A percentile compares a stretch with the other conserved stretches of the same genome.
These are phyloP conservation scores for Protonibea diacanthus DNA, from an alignment of 2,797 vertebrate genomes.

Conservation along the genomic window DNA sequence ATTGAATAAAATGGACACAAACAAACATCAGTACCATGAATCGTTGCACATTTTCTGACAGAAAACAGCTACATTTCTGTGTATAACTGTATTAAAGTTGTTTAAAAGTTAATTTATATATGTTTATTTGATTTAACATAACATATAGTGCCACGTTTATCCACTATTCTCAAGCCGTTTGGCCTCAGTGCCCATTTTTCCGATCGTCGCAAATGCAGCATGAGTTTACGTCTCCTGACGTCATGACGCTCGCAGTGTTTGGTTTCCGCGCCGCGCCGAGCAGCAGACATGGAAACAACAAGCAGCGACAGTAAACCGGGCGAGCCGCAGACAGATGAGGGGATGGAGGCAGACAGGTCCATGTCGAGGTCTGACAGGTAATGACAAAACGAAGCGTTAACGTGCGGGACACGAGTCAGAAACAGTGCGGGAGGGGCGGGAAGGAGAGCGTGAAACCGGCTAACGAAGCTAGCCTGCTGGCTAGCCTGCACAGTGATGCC, in stretches of 20 bases:
- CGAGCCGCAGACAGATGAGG: conserved; percentile 54
- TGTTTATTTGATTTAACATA: not conserved
- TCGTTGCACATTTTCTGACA: not conserved
- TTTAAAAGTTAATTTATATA: too few relatives aligned
- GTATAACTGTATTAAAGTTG: not conserved
- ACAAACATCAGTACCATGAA: not conserved
- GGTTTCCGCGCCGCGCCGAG: conserved; percentile 60
- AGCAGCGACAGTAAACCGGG: conserved; percentile 43
- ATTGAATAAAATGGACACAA: not conserved
- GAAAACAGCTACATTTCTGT: not conserved
- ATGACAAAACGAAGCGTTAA: fast-evolving
- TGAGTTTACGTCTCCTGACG: conserved; percentile 33
- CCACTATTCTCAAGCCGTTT: too few relatives aligned
- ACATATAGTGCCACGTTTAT: not conserved
- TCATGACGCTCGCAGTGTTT: conserved; percentile 63
- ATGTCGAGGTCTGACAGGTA: conserved; percentile 82
- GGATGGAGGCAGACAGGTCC: conserved; percentile 63
- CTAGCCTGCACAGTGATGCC: conserved; percentile 12
- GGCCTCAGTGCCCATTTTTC: not conserved
- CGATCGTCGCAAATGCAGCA: not conserved
- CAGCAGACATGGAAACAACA: conserved; percentile 72
- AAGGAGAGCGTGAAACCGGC: too few relatives aligned
- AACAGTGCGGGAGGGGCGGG: not conserved
- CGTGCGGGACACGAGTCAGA: fast-evolving
- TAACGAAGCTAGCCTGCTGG: conserved; percentile 19